Percentiles rank a stretch among this genome's conserved stretches.
phyloP scores from a whole-genome alignment of 2,797 vertebrate genomes.

The Acanthopagrus latus region DNA sequence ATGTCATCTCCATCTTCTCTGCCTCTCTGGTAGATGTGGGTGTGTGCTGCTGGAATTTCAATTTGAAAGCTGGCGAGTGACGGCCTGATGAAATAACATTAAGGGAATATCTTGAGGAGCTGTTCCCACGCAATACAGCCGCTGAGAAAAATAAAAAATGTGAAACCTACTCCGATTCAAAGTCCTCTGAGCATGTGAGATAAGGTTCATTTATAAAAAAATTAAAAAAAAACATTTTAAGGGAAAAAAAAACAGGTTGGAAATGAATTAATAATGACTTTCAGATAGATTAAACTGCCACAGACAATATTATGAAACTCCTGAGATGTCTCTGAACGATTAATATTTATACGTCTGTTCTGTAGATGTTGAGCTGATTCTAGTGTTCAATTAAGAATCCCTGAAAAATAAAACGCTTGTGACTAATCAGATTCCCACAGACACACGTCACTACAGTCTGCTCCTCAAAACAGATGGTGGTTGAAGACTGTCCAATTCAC shows the following conservation, averaged over 20 bases:
- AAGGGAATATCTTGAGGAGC: slow-evolving; percentile 30
- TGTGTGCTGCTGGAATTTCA: slow-evolving; percentile 39
- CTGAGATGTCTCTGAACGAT: neutral
- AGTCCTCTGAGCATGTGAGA: slow-evolving; percentile 14
- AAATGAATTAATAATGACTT: neutral
- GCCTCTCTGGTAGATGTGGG: slow-evolving; percentile 17
- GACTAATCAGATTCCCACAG: slow-evolving; percentile 2
- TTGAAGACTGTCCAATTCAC: slow-evolving; percentile 29
- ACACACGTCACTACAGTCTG: neutral
- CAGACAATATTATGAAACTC: neutral
- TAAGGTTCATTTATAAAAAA: no score
- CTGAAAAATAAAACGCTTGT: neutral
- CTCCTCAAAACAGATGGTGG: slow-evolving; percentile 25
- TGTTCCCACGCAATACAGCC: slow-evolving; percentile 30
- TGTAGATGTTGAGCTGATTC: neutral
- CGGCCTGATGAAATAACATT: slow-evolving; percentile 36
- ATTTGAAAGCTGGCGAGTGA: slow-evolving; percentile 38
- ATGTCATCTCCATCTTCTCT: slow-evolving; percentile 45
- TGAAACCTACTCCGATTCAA: slow-evolving; percentile 14
- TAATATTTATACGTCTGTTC: neutral
- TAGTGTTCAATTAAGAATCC: slow-evolving; percentile 29
- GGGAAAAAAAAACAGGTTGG: neutral
- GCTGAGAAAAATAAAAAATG: neutral
- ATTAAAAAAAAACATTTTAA: neutral
- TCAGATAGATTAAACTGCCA: neutral